These are phyloP conservation scores for Orchesella cincta DNA, from an alignment of 1,140 invertebrate species.

Conservation along the genomic window DNA sequence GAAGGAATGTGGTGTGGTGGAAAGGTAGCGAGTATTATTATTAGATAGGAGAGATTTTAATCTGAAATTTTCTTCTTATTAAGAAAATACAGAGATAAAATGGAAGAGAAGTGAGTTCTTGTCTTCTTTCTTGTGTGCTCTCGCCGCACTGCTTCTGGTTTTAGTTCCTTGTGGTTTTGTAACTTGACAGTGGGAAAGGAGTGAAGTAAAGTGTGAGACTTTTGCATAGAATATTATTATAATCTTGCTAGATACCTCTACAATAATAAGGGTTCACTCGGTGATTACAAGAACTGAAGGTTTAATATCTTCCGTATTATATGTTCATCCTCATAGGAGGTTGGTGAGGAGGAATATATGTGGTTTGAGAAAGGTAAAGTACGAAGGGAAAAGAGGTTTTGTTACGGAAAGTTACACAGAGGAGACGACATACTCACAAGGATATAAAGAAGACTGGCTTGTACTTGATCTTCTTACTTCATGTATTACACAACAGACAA, in stretches of 20 bases:
- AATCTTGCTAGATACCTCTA: conserved; percentile 2
- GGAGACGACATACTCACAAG: not conserved
- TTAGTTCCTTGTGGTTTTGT: conserved; percentile 22
- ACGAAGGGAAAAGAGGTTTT: not conserved
- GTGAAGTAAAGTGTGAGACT: conserved; percentile 14
- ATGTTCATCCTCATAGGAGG: no score
- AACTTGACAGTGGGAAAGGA: conserved; percentile 15
- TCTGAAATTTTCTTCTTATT: not conserved
- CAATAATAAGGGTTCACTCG: no score
- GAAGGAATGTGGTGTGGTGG: not conserved
- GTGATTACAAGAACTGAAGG: no score
- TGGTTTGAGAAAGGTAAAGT: not conserved
- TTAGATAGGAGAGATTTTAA: not conserved
- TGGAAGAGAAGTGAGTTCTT: not conserved
- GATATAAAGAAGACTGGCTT: not conserved
- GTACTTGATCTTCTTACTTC: not conserved
- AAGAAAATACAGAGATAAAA: conserved; percentile 1
- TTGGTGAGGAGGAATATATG: not conserved
- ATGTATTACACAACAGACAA: not conserved
- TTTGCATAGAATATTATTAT: conserved; percentile 28
- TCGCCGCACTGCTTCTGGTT: not conserved
- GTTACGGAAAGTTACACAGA: conserved; percentile 1
- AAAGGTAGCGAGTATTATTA: not conserved
- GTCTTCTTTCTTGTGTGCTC: not conserved
- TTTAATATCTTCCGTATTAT: no score